Base-by-base conservation (phyloP, 2,888 invertebrate genomes). In the Calliopum simillimum region DNA sequence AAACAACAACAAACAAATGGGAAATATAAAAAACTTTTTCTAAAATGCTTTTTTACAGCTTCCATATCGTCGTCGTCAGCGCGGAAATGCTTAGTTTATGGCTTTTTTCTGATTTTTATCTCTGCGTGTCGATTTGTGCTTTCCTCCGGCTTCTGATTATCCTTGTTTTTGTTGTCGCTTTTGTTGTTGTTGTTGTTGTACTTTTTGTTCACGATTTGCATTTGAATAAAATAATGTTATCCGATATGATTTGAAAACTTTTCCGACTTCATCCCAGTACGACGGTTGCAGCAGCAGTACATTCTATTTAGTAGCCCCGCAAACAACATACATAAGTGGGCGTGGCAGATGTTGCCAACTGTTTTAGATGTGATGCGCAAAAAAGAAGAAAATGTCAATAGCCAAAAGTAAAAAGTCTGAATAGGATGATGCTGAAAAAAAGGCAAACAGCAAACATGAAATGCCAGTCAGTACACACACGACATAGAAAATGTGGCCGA, bases 171-270 rank as follows among this genome's bases (percentile, higher is more conserved):
- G 33, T 33, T 14, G 43, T 16, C n/a, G 16, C 51, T 51, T 14
- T 14, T 14, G 25, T 14, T 51, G 25, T 14, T 14, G 25, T 14
- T 56, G 14, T 25, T 21, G 21, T 51, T 51, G 21, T 11, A 2
- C 21, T 51, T 51, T 51, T 51, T 21, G 25, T 21, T n/a, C 33
- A 62, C 46, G 12, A 51, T 61, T 51, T 61, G 64, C 59, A 63
- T 68, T 68, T 68, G 66, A 70, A 71, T 71, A 68, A 71, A 64
- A 64, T 64, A 63, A 59, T 71, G 63, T 68, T 59, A 71, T 68
- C 64, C 16, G 64, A 71, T 67, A 55, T 71, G 68, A 63, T 68
- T 59, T 49, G 53, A 79, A 79, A 82, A 83, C 79, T 80, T 82
- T 83, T 81, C n/a, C n/a, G 79, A 8, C n/a, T 16, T 5, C 47